Evolutionary conservation across 2,888 invertebrate species (phyloP), one percentile per base, ranked within the genome.

Genomic region (Coecobrya sp.): DNA sequence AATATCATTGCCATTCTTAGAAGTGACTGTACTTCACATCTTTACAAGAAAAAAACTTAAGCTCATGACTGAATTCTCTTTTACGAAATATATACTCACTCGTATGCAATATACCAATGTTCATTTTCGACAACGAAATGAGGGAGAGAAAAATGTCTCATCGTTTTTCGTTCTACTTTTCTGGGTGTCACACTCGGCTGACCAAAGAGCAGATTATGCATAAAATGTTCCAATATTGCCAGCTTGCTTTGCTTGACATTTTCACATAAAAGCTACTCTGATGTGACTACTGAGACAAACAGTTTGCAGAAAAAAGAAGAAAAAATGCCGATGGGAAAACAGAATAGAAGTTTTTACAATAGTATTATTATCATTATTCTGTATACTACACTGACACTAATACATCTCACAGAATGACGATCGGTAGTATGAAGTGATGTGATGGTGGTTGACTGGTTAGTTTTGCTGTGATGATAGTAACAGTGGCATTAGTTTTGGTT

Each of bases 161-260:
- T 88, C 81, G 65, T 81, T 70, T 65, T 81, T 88, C 81, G 81
- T 88, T 88, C 81, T 81, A 88, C 84, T 70, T 89, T 92, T 94
- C 93, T 94, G 92, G 91, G 93, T 94, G 94, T 94, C 92, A 93
- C 94, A 94, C 92, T 93, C 93, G 92, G 91, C 76, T 93, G 93
- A 87, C 92, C 89, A 91, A 90, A 91, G 91, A 93, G 93, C 87
- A 93, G 94, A 94, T 94, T 94, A 94, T 94, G 94, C 94, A 94
- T 93, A 93, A 92, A 93, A 93, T 89, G 91, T 92, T 93, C 90
- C 86, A 86, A 93, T 93, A 93, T 93, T 93, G 82, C 86, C 87
- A 82, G 70, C 79, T 92, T 70, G 76, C 25, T 79, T 92, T 73
- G 86, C 55, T 81, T 89, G 89, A 89, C 89, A 89, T 89, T 89